Conservation (phyloP, 2,797 vertebrate genomes). For the Pangasius sanitwongsei region DNA sequence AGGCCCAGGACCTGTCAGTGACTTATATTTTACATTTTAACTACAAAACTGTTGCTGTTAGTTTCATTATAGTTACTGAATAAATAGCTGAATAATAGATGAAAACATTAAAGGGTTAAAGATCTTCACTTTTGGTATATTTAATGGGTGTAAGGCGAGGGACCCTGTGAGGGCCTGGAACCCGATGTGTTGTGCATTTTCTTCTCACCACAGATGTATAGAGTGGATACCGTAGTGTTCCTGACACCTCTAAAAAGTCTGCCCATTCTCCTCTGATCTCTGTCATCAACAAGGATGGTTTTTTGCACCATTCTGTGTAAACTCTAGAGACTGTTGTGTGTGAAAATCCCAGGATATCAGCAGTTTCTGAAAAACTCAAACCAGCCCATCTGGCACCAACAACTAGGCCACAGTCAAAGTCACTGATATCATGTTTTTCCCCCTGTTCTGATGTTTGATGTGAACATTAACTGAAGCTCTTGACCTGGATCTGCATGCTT, state of each 20-base stretch:
- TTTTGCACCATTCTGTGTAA: background rate
- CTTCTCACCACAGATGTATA: background rate
- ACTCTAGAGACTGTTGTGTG: background rate
- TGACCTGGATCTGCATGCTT: background rate
- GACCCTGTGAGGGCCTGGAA: background rate
- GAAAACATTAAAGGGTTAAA: background rate
- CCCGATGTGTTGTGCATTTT: background rate
- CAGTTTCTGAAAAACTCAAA: background rate
- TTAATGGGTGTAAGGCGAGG: background rate
- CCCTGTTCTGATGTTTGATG: background rate
- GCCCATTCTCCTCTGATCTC: background rate
- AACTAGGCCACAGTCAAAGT: background rate
- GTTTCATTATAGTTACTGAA: background rate
- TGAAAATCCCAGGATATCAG: background rate
- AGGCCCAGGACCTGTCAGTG: background rate
- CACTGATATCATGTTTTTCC: background rate
- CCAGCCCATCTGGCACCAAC: background rate
- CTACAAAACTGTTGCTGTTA: background rate
- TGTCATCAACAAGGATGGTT: background rate
- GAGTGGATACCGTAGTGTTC: background rate
- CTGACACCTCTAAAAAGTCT: background rate
- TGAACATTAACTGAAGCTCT: background rate
- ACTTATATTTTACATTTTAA: background rate
- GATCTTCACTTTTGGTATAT: background rate
- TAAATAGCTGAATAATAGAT: background rate